Percentiles rank a stretch among this genome's conserved stretches.
phyloP scores from a whole-genome alignment of 2,888 invertebrate genomes.

The Megamerina dolium region DNA sequence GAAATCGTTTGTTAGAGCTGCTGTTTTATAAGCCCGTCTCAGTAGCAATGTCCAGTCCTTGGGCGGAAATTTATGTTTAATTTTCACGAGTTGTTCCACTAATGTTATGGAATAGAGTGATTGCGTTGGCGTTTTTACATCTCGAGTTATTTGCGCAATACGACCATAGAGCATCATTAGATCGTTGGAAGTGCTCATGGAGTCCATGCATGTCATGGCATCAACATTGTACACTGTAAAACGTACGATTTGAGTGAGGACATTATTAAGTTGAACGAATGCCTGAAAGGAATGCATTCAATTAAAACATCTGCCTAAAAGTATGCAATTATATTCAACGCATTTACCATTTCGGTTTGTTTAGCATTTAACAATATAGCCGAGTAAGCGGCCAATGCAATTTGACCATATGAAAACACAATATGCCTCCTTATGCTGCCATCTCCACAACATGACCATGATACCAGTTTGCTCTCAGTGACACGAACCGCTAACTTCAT shows the following conservation, averaged over 20 bases:
- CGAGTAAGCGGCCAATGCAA: conserved; percentile 22
- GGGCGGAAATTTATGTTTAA: conserved; percentile 24
- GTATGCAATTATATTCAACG: background rate
- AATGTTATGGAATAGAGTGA: conserved; percentile 23
- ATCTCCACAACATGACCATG: conserved; percentile 33
- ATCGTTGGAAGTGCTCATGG: conserved; percentile 19
- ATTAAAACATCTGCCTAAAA: background rate
- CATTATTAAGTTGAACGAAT: conserved; percentile 9
- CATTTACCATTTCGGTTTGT: too few species aligned
- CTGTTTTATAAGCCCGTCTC: conserved; percentile 31
- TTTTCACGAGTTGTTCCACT: conserved; percentile 22
- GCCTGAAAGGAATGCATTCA: background rate
- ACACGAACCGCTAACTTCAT: conserved; percentile 27
- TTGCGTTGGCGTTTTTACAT: conserved; percentile 20
- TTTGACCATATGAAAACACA: conserved; percentile 27
- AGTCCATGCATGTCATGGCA: conserved; percentile 30
- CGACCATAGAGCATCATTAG: conserved; percentile 17
- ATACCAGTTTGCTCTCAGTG: conserved; percentile 23
- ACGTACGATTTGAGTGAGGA: conserved; percentile 22
- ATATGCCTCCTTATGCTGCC: conserved; percentile 35
- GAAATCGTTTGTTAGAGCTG: conserved; percentile 12
- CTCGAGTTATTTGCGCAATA: conserved; percentile 18
- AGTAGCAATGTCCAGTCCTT: conserved; percentile 25
- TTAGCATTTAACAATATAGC: too few species aligned
- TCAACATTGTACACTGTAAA: conserved; percentile 30